Percentiles rank a stretch among this genome's conserved stretches.
Evolutionary conservation across 2,888 invertebrate species (phyloP).

Genomic region (Heliconius cydno): DNA sequence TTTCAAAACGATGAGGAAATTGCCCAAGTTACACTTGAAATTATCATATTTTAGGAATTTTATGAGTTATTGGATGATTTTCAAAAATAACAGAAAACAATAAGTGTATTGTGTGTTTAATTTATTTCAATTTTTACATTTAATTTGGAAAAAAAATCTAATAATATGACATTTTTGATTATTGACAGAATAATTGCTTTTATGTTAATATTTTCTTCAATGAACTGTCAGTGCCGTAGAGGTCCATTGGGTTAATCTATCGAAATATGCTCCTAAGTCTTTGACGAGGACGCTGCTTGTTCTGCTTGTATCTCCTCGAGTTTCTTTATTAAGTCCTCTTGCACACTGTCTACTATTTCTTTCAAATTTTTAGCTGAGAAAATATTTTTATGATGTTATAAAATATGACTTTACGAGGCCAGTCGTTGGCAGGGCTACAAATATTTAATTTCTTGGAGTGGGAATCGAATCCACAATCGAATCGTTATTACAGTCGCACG

Average conservation of each 20-base stretch:
- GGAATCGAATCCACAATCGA: too few relatives aligned
- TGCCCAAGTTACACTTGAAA: neutral
- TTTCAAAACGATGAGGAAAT: neutral
- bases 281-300: constrained; percentile 50
- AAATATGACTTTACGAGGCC: neutral
- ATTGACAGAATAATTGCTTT: constrained; percentile 12
- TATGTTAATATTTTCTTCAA: neutral
- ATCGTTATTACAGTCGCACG: too few relatives aligned
- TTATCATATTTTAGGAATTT: constrained; percentile 1
- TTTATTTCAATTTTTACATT: constrained; percentile 19
- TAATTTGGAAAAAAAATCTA: constrained; percentile 18
- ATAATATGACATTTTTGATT: constrained; percentile 14
- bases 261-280: constrained; percentile 44
- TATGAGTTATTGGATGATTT: neutral
- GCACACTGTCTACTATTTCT: constrained; percentile 78
- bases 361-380: constrained; percentile 76
- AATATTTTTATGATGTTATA: constrained; percentile 1
- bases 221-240: constrained; percentile 20
- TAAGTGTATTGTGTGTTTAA: neutral
- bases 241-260: constrained; percentile 28
- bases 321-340: constrained; percentile 74
- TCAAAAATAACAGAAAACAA: neutral
- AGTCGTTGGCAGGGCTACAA: too few relatives aligned
- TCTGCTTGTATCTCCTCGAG: constrained; percentile 70
- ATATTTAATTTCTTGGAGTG: too few relatives aligned